Evolutionary conservation across 2,888 invertebrate species (phyloP).

Genomic region (Leptothorax acervorum): DNA sequence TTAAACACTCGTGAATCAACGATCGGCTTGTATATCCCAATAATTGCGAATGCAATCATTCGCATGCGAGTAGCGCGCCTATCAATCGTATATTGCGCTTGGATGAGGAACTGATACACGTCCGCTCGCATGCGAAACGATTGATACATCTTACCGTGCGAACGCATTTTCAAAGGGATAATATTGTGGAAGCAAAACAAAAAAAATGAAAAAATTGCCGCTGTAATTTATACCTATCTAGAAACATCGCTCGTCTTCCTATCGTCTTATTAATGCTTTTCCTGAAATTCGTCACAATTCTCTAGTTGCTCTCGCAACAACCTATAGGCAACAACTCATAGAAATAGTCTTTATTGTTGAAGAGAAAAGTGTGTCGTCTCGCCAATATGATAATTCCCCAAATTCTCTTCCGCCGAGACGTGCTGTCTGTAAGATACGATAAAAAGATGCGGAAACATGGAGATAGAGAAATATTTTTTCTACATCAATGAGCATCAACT

Average conservation of each 20-base stretch:
- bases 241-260: neutral
- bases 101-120: constrained; percentile 66
- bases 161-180: neutral
- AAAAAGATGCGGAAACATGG: neutral
- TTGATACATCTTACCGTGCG: constrained; percentile 18
- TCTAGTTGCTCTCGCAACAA: neutral
- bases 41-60: constrained; percentile 51
- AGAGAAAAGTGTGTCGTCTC: neutral
- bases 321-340: neutral
- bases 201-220: neutral
- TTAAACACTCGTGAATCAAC: constrained; percentile 44
- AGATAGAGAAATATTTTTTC: neutral
- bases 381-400: neutral
- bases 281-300: neutral
- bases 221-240: constrained; percentile 16
- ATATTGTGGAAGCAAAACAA: neutral
- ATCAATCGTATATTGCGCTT: constrained; percentile 63
- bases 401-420: neutral
- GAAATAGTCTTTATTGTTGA: neutral
- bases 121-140: constrained; percentile 37
- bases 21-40: constrained; percentile 24
- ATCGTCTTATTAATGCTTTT: neutral
- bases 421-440: too few species aligned
- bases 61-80: constrained; percentile 49
- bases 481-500: neutral